phyloP scores from a whole-genome alignment of 2,113 vertebrate genomes.

The Glaucomys volans region DNA sequence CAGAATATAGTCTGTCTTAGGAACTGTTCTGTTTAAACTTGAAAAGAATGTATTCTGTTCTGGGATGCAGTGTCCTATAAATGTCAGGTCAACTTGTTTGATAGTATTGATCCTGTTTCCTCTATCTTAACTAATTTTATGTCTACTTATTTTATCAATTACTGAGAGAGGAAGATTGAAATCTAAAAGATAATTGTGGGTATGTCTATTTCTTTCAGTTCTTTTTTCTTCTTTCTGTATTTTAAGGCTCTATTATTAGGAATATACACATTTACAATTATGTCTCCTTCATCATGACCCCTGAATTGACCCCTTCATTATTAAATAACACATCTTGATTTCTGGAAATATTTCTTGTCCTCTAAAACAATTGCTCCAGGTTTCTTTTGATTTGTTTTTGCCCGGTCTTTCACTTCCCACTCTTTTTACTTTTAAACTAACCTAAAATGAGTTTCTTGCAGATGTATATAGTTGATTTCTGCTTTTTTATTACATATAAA shows the following conservation, averaged over 20 bases:
- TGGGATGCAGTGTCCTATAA: neutral
- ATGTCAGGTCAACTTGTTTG: neutral
- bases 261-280: neutral
- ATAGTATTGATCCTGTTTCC: neutral
- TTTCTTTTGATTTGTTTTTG: constrained; percentile 15
- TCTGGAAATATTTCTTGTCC: neutral
- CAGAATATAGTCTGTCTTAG: neutral
- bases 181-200: neutral
- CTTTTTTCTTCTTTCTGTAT: neutral
- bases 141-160: neutral
- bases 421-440: constrained; percentile 37
- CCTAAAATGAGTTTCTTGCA: neutral
- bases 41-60: neutral
- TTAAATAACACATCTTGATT: neutral
- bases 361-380: neutral
- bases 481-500: neutral
- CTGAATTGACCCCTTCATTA: neutral
- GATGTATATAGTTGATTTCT: neutral
- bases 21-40: neutral
- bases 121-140: neutral
- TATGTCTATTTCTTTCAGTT: neutral
- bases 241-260: neutral
- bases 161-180: neutral
- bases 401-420: neutral
- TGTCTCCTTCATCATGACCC: too few species aligned